These are phyloP conservation scores for Vidua chalybeata DNA, from an alignment of 2,113 vertebrate species.

Conservation along the genomic window DNA sequence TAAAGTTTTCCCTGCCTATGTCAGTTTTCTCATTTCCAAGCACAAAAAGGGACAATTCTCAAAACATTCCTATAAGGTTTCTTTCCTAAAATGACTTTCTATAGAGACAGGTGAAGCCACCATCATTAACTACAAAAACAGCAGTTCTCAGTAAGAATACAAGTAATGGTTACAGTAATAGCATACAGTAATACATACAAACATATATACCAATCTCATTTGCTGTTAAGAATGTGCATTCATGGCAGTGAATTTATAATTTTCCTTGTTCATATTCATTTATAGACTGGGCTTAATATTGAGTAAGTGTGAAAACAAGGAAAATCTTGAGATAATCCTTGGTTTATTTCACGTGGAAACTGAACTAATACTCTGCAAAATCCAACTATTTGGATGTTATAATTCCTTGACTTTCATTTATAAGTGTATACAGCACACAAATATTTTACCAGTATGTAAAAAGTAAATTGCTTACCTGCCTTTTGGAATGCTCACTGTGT, in stretches of 20 bases:
- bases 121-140: neutral
- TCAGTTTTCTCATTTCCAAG: neutral
- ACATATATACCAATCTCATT: neutral
- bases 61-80: neutral
- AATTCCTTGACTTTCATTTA: neutral
- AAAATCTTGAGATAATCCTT: neutral
- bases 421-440: neutral
- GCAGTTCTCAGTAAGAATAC: neutral
- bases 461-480: slow-evolving; percentile 81
- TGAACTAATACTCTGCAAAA: neutral
- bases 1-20: neutral
- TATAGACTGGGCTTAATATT: neutral
- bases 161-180: neutral
- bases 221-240: neutral
- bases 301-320: neutral
- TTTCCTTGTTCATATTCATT: neutral
- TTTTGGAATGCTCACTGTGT: slow-evolving; percentile 88
- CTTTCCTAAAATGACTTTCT: neutral
- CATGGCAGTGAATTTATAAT: neutral
- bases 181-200: neutral
- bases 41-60: neutral
- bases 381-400: neutral
- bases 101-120: neutral
- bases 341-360: neutral
- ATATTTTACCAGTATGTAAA: neutral